Conservation (phyloP, 23 tunicate species). For the Ascidia mentula region DNA sequence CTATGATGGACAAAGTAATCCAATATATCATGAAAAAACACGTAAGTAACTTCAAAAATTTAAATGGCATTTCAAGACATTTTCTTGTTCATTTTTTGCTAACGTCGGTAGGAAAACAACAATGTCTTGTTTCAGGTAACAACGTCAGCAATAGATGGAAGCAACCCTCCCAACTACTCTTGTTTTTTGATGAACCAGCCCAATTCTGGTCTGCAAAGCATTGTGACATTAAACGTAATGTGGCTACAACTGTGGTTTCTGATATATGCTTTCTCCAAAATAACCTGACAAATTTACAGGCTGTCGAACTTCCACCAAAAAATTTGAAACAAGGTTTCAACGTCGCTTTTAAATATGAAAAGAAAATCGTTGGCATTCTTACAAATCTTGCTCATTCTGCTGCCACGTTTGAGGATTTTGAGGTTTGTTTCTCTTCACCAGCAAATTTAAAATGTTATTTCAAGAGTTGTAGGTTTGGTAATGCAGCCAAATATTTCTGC, state of each 20-base stretch:
- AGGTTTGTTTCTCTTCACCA: conserved; percentile 38
- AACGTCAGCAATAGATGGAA: conserved; percentile 37
- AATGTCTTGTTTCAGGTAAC: conserved; percentile 18
- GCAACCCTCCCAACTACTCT: conserved; percentile 35
- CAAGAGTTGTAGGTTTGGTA: too few relatives aligned
- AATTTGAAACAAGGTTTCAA: conserved; percentile 17
- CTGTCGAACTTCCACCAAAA: neutral
- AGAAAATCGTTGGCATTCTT: conserved; percentile 11
- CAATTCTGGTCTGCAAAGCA: neutral
- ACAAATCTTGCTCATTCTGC: conserved; percentile 16
- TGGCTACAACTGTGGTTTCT: neutral
- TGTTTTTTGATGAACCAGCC: conserved; percentile 5
- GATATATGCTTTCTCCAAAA: neutral
- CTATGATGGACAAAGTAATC: conserved; percentile 30
- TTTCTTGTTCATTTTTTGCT: too few relatives aligned
- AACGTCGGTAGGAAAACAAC: neutral
- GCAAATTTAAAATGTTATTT: too few relatives aligned
- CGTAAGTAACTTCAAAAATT: conserved; percentile 22
- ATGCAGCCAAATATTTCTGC: too few relatives aligned
- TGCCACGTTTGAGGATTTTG: conserved; percentile 26
- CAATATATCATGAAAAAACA: conserved; percentile 61
- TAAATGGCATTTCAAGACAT: too few relatives aligned
- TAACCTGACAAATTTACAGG: neutral
- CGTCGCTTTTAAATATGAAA: conserved; percentile 34
- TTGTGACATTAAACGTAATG: neutral